phyloP scores from a whole-genome alignment of 2,797 vertebrate genomes.

The Protonibea diacanthus region DNA sequence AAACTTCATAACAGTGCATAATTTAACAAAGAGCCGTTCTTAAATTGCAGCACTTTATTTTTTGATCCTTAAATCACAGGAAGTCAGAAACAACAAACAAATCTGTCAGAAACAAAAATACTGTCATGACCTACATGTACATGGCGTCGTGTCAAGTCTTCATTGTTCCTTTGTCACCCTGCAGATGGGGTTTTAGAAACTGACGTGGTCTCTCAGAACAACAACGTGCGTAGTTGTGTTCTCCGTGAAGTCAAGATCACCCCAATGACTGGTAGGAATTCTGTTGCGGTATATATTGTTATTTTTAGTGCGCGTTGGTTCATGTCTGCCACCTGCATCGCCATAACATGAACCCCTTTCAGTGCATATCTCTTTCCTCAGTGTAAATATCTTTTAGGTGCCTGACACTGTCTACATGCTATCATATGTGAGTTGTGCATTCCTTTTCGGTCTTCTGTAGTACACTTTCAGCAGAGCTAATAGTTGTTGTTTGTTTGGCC shows the following conservation, averaged over 20 bases:
- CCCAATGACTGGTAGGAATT: slow-evolving; percentile 34
- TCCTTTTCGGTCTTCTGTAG: slow-evolving; percentile 28
- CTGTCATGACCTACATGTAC: not conserved
- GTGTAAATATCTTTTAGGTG: slow-evolving; percentile 8
- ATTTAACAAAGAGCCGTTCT: not conserved
- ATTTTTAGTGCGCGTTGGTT: slow-evolving; percentile 38
- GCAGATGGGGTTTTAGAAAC: slow-evolving; percentile 14
- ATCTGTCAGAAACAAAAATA: not conserved
- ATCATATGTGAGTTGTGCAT: slow-evolving; percentile 4
- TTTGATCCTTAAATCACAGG: not conserved
- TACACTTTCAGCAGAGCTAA: slow-evolving; percentile 46
- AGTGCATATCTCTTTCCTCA: slow-evolving; percentile 2
- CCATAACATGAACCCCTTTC: not conserved
- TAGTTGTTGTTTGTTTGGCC: slow-evolving; percentile 43
- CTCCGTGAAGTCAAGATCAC: slow-evolving; percentile 11
- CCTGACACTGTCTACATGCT: not conserved
- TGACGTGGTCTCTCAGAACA: slow-evolving; percentile 8
- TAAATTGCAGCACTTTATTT: not conserved
- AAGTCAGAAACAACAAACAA: slow-evolving; percentile 4
- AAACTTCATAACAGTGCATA: not conserved
- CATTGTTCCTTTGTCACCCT: not conserved
- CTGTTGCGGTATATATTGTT: slow-evolving; percentile 15
- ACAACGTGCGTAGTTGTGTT: not conserved
- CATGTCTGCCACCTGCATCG: slow-evolving; percentile 20
- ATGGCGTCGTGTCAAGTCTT: not conserved